Evolutionary conservation across 2,113 vertebrate species (phyloP), one percentile per base, ranked within the genome.

Genomic region (Rhynchopsitta pachyrhyncha): DNA sequence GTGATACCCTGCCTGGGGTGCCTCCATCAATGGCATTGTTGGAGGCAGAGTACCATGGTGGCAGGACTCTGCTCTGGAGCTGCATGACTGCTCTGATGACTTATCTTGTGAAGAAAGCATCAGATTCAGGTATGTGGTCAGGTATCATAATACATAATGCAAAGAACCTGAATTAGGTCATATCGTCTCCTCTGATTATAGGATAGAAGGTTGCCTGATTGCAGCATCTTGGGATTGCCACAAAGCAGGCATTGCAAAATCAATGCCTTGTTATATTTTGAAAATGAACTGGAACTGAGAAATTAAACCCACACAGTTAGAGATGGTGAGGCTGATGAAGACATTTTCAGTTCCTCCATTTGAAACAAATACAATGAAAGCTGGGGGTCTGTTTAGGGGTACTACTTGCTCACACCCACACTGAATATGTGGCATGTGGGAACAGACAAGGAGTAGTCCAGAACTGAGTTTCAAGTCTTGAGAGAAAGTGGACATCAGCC

Each of bases 401-500:
- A 23, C 35, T 53, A 31, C 71, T 4, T 10, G 11, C 31, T 86
- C 31, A 35, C 11, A 7, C 37, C 37, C 79, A 41, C 23, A 10
- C 2, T 41, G 59, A 27, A 46, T 35, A 10, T 14, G 23, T 27
- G 41, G 13, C 9, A 8, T 25, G 9, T 62, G 70, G 57, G 53
- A 86, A 70, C 17, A 41, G 49, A 66, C 46, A 29, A 10, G 27
- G 60, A 41, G 37, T 17, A 75, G 93, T 71, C 49, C 44, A 5
- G 49, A 78, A 19, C 88, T 22, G 28, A 85, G 70, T 42, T 90
- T 77, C 33, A 46, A 67, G 44, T 95, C 85, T 63, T 49, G 11
- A n/a, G 42, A 60, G 78, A 96, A 96, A 96, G 77, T 13, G 92
- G 87, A 46, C 75, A 96, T 97, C 60, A 31, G 74, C 97, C 97